Evolutionary conservation across 2,888 invertebrate genomes (phyloP), one percentile per base, ranked within the genome.

Genomic region (Eretmocerus hayati): DNA sequence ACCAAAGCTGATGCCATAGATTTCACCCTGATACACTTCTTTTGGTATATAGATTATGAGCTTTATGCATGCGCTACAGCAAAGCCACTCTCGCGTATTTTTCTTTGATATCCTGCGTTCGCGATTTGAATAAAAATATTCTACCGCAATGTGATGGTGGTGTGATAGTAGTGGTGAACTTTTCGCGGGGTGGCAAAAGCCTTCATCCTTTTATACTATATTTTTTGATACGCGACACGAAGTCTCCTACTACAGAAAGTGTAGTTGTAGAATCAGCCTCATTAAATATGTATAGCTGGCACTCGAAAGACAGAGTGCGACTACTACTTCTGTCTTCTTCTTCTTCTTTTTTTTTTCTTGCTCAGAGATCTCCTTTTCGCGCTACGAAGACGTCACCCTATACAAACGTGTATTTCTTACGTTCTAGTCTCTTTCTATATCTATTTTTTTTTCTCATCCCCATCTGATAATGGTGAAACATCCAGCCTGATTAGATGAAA

Each of bases 201-300:
- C n/a, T n/a, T n/a, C n/a, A n/a, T n/a, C n/a, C n/a, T n/a, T n/a
- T n/a, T n/a, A n/a, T n/a, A n/a, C n/a, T n/a, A n/a, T n/a, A n/a
- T n/a, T n/a, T n/a, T n/a, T n/a, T n/a, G n/a, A n/a, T n/a, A n/a
- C n/a, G n/a, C n/a, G n/a, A n/a, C n/a, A n/a, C n/a, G n/a, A n/a
- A n/a, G n/a, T n/a, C n/a, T n/a, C n/a, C n/a, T n/a, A n/a, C n/a
- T n/a, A n/a, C n/a, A n/a, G n/a, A n/a, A n/a, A n/a, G n/a, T n/a
- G n/a, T n/a, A n/a, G n/a, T n/a, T n/a, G n/a, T n/a, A n/a, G n/a
- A n/a, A n/a, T n/a, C n/a, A n/a, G n/a, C n/a, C 67, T 70, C 68
- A 71, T 71, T 69, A 71, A 71, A 70, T 71, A 70, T 71, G 70
- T 69, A 70, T 71, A 70, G 69, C 54, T 35, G 31, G 46, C 39